Evolutionary conservation across 2,888 invertebrate genomes (phyloP).

Genomic region (Crossocerus cetratus): DNA sequence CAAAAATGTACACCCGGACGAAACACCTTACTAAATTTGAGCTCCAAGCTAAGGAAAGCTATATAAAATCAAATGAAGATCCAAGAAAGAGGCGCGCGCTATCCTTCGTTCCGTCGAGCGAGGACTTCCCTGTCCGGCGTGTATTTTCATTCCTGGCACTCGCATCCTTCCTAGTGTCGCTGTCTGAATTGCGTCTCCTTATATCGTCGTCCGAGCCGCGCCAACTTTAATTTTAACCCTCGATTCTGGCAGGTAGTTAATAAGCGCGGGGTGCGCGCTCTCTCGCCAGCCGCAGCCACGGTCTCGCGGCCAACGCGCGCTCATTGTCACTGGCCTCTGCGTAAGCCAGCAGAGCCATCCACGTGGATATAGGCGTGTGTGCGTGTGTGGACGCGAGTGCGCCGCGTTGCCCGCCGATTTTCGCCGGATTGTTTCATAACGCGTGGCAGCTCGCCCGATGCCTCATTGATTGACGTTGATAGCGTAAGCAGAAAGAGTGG

Average conservation of each 20-base stretch:
- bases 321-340: neutral
- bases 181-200: neutral
- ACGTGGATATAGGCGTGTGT: neutral
- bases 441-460: slow-evolving; percentile 42
- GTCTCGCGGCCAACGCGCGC: neutral
- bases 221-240: slow-evolving; percentile 2
- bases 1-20: too few relatives aligned
- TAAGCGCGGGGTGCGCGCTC: neutral
- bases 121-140: neutral
- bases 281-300: neutral
- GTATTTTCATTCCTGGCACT: neutral
- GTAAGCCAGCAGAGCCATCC: neutral
- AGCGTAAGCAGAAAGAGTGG: slow-evolving; percentile 33
- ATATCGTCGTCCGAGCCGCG: neutral
- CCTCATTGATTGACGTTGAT: slow-evolving; percentile 46
- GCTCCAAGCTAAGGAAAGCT: too few relatives aligned
- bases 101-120: too few relatives aligned
- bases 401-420: slow-evolving; percentile 14
- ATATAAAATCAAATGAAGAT: too few relatives aligned
- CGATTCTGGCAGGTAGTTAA: neutral
- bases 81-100: too few relatives aligned
- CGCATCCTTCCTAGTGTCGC: neutral
- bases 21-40: too few relatives aligned
- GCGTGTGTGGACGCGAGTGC: neutral
- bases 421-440: slow-evolving; percentile 39